Conservation (phyloP, 2,113 vertebrate genomes). For the Atherinomorus stipes region DNA sequence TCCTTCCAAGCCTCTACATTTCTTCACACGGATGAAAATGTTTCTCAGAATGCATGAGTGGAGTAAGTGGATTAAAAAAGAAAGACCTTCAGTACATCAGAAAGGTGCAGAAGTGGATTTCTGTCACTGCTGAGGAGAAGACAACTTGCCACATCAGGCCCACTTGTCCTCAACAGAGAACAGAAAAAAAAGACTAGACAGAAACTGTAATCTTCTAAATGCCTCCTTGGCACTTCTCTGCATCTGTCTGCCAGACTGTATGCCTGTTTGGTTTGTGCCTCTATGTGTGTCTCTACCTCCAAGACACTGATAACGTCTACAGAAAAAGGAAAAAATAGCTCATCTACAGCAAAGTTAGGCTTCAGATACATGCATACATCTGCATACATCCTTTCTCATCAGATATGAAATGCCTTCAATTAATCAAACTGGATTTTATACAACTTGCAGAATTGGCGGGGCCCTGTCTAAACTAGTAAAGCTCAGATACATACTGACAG, state of each 20-base stretch:
- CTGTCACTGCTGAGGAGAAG: constrained; percentile 37
- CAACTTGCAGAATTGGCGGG: constrained; percentile 21
- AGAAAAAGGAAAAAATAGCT: background rate
- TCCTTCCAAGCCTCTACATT: background rate
- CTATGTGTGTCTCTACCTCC: constrained; percentile 20
- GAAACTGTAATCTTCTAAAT: constrained; percentile 61
- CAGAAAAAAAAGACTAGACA: constrained; percentile 41
- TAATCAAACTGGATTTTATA: constrained; percentile 21
- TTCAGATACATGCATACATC: constrained; percentile 30
- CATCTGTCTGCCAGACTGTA: background rate
- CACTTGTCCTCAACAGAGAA: constrained; percentile 36
- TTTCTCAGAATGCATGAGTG: constrained; percentile 20
- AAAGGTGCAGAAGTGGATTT: constrained; percentile 1
- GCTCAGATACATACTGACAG: background rate
- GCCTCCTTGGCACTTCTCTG: constrained; percentile 44
- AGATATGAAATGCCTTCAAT: constrained; percentile 14
- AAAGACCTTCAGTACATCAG: constrained; percentile 63
- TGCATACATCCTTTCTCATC: constrained; percentile 24
- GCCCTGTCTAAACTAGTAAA: background rate
- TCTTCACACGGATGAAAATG: constrained; percentile 31
- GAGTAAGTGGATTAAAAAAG: constrained; percentile 17
- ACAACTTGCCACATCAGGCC: constrained; percentile 44
- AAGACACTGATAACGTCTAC: constrained; percentile 40
- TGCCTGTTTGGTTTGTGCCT: constrained; percentile 7
- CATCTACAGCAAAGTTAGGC: background rate